Evolutionary conservation across 2,888 invertebrate species (phyloP), one percentile per base, ranked within the genome.

Genomic region (Beris morrisii): DNA sequence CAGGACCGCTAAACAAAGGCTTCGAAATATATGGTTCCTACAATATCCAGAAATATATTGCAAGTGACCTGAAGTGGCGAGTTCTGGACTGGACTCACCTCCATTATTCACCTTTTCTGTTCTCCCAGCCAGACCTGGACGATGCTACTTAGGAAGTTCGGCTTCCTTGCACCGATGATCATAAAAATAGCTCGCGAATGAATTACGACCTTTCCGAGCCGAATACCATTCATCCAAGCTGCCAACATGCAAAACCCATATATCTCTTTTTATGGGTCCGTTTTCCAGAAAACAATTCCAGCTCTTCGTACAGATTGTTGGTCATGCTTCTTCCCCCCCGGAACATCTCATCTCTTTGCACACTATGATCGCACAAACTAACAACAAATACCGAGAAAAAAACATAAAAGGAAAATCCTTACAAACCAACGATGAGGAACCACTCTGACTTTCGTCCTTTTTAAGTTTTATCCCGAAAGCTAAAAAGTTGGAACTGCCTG

Each of bases 201-300:
- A 48, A 48, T 48, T 48, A 48, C 48, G 48, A 48, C 5, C 48
- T 48, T 44, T 48, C 15, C 48, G 48, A 48, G 48, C 9, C 7
- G 12, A 48, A 48, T 48, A 48, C 48, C 48, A 48, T 48, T 48
- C 48, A 48, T 48, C 15, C 48, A 48, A 48, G n/a, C 48, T 48
- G 48, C 48, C 48, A 48, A 12, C 48, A 48, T 48, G 12, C 48
- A 6, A 48, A n/a, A 6, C n/a, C 12, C n/a, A 48, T 48, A 11
- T 48, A 48, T 48, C 48, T 48, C 4, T 12, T 22, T 48, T 48
- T 48, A 48, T 48, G 48, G 22, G 4, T 48, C 48, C 48, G 22
- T 48, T 15, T 48, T 6, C 4, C 12, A 15, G 13, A 11, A 22
- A 22, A n/a, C 48, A 48, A 48, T 6, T 13, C n/a, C n/a, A 11